phyloP scores from a whole-genome alignment of 2,888 invertebrate species.

The Tetragonula carbonaria region DNA sequence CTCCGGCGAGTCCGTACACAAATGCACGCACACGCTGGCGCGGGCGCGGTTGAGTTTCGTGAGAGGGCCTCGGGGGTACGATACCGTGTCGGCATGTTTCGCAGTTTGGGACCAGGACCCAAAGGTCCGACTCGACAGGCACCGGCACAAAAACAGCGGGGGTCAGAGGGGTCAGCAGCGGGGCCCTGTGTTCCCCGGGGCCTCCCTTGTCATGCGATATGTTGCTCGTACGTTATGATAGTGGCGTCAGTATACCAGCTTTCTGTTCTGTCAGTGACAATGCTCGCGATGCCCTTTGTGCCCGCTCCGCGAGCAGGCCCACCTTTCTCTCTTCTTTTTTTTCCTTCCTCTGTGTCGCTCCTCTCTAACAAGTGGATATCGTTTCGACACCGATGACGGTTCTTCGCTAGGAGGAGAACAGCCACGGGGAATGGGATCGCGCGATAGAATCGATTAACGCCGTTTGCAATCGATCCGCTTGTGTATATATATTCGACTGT shows the following conservation, averaged over 20 bases:
- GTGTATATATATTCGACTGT: slow-evolving; percentile 4
- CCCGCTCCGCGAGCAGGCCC: slow-evolving; percentile 35
- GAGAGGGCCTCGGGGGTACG: slow-evolving; percentile 64
- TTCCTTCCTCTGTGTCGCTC: neutral
- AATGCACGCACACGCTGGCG: neutral
- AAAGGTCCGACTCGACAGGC: slow-evolving; percentile 74
- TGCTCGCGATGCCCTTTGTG: slow-evolving; percentile 70
- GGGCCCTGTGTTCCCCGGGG: slow-evolving; percentile 72
- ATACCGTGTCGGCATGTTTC: slow-evolving; percentile 73
- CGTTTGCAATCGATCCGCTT: slow-evolving; percentile 28
- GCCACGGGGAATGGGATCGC: slow-evolving; percentile 7
- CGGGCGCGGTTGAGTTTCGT: slow-evolving; percentile 56
- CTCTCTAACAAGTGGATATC: slow-evolving; percentile 4
- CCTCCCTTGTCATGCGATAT: slow-evolving; percentile 81
- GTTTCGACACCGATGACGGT: neutral
- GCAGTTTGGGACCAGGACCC: slow-evolving; percentile 69
- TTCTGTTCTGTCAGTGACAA: slow-evolving; percentile 74
- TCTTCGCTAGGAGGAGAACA: slow-evolving; percentile 18
- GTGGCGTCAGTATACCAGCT: slow-evolving; percentile 70
- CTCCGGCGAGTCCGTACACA: neutral
- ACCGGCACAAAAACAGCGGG: slow-evolving; percentile 74
- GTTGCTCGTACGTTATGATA: slow-evolving; percentile 79
- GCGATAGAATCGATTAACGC: slow-evolving; percentile 7
- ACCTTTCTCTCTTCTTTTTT: slow-evolving; percentile 31
- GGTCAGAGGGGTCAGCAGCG: slow-evolving; percentile 79